phyloP scores from a whole-genome alignment of 2,113 vertebrate species.

The Probosciger aterrimus region DNA sequence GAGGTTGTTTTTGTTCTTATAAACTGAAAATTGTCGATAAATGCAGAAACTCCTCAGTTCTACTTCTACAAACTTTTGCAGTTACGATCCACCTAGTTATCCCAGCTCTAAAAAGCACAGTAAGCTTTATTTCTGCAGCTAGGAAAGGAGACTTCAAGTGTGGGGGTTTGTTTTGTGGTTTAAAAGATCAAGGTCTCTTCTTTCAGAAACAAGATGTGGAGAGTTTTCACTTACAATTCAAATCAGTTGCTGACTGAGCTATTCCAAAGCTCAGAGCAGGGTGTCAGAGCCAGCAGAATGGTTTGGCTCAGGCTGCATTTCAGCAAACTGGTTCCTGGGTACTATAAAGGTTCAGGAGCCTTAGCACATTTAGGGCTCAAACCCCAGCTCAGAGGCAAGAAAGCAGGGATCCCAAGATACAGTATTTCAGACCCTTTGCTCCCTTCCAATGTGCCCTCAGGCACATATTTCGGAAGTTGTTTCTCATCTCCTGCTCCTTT shows the following conservation, averaged over 20 bases:
- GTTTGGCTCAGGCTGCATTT: not conserved
- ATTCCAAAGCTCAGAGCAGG: not conserved
- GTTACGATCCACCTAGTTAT: not conserved
- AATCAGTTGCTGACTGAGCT: not conserved
- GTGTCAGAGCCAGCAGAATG: not conserved
- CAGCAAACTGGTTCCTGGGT: not conserved
- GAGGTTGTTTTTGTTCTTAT: not conserved
- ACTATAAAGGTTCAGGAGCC: not conserved
- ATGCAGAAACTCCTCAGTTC: not conserved
- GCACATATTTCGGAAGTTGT: not conserved
- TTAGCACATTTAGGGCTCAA: not conserved
- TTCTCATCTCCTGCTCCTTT: not conserved
- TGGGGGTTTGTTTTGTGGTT: not conserved
- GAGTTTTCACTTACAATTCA: not conserved
- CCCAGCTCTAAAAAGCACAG: not conserved
- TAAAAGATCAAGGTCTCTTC: not conserved
- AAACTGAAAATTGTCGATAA: not conserved
- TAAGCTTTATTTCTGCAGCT: not conserved
- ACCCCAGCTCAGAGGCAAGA: not conserved
- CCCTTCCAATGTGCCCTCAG: not conserved
- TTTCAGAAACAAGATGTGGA: not conserved
- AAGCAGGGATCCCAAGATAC: not conserved
- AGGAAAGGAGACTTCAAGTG: not conserved
- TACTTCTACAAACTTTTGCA: not conserved
- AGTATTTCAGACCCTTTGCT: not conserved